These are phyloP conservation scores for Agapornis canus DNA, from an alignment of 2,797 vertebrate genomes.

Conservation along the genomic window DNA sequence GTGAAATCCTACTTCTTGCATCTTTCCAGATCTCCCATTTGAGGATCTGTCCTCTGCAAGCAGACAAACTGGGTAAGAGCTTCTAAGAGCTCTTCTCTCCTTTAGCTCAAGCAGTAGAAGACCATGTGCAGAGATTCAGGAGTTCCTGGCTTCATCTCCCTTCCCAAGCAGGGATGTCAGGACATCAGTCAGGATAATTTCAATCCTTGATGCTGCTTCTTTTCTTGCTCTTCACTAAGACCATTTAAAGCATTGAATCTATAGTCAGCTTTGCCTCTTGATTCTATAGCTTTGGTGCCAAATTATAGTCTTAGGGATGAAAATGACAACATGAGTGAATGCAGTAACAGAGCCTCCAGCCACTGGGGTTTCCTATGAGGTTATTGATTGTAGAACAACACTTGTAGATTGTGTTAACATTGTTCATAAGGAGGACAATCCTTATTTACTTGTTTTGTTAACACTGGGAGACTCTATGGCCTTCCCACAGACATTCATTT, in stretches of 20 bases:
- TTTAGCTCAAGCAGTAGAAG: background rate
- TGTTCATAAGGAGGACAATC: background rate
- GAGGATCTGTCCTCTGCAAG: background rate
- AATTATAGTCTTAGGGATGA: background rate
- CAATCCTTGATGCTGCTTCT: background rate
- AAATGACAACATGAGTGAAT: background rate
- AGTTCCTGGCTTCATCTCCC: background rate
- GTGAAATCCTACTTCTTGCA: background rate
- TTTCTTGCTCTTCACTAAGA: background rate
- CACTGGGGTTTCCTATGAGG: background rate
- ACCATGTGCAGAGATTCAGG: background rate
- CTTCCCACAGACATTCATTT: conserved; percentile 33
- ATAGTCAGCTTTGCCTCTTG: background rate
- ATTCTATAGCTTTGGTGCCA: too few species aligned
- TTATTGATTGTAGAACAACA: background rate
- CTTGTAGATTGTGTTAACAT: conserved; percentile 7
- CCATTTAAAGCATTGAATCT: background rate
- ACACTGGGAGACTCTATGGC: conserved; percentile 30
- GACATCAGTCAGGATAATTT: background rate
- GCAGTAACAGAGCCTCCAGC: background rate
- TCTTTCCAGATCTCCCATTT: background rate
- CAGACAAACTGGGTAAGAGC: background rate
- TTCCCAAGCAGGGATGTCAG: background rate
- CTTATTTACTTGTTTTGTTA: conserved; percentile 44
- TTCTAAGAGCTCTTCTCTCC: background rate